Evolutionary conservation across 2,888 invertebrate species (phyloP).

Genomic region (Ditula angustiorana): DNA sequence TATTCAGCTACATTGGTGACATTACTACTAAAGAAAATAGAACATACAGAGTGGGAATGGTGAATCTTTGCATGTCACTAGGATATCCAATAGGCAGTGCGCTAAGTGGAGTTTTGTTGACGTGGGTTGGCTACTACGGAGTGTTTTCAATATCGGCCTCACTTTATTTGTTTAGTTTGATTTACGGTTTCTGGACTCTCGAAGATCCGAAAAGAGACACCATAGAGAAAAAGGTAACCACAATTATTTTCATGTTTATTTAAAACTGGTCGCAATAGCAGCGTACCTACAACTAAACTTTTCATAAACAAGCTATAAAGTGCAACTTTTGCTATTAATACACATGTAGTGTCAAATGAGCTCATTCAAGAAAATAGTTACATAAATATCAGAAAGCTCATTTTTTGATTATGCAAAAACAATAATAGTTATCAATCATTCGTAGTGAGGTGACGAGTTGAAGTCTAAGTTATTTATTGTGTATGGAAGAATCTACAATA

Average conservation of each 20-base stretch:
- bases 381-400: no score
- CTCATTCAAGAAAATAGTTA: no score
- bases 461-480: no score
- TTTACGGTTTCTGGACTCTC: constrained; percentile 89
- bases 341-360: no score
- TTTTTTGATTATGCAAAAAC: no score
- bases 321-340: no score
- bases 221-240: constrained; percentile 56
- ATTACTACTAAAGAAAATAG: constrained; percentile 92
- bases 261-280: no score
- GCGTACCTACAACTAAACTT: no score
- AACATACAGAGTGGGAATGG: constrained; percentile 93
- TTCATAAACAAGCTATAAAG: no score
- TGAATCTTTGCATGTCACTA: constrained; percentile 94
- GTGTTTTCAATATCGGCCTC: constrained; percentile 90
- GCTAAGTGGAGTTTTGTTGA: constrained; percentile 90
- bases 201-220: constrained; percentile 85
- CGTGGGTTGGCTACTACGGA: constrained; percentile 92
- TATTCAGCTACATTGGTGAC: constrained; percentile 95
- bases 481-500: no score
- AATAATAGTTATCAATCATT: no score
- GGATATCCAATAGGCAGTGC: constrained; percentile 95
- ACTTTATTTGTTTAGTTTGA: constrained; percentile 89
- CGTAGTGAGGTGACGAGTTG: no score
- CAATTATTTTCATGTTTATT: neutral